Percentiles rank a stretch among this genome's conserved stretches.
phyloP scores from a whole-genome alignment of 2,888 invertebrate genomes.

The Meteorus colon region DNA sequence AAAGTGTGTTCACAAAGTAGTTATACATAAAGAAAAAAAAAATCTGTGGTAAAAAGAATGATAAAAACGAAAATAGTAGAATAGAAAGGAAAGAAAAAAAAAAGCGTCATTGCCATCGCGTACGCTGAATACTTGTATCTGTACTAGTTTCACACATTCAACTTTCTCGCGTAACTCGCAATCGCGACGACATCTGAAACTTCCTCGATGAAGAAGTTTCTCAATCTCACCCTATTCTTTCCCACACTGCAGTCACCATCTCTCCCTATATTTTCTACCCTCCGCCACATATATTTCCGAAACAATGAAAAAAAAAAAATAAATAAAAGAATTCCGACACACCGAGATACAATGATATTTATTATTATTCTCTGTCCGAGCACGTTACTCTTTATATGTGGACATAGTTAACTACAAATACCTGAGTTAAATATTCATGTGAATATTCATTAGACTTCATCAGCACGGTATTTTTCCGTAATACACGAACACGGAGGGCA shows the following conservation, averaged over 20 bases:
- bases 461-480: too few species aligned
- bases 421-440: too few species aligned
- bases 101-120: slow-evolving; percentile 15
- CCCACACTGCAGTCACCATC: slow-evolving; percentile 31
- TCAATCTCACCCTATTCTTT: slow-evolving; percentile 53
- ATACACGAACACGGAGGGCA: too few species aligned
- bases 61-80: slow-evolving; percentile 26
- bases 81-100: background rate
- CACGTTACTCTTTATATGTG: too few species aligned
- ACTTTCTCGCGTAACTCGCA: slow-evolving; percentile 54
- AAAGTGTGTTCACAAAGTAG: slow-evolving; percentile 33
- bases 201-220: slow-evolving; percentile 62
- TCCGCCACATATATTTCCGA: slow-evolving; percentile 3
- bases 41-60: slow-evolving; percentile 35
- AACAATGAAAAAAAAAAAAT: slow-evolving; percentile 25
- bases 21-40: slow-evolving; percentile 40
- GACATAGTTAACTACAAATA: too few species aligned
- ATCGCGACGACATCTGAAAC: slow-evolving; percentile 58
- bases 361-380: too few species aligned
- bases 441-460: too few species aligned
- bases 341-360: background rate
- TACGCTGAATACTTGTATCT: slow-evolving; percentile 34
- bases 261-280: slow-evolving; percentile 38
- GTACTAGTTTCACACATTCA: slow-evolving; percentile 43
- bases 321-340: slow-evolving; percentile 20